Percentiles rank a stretch among this genome's conserved stretches.
Conservation (phyloP, 2,888 invertebrate genomes). For the Drosophila maculinotata region DNA sequence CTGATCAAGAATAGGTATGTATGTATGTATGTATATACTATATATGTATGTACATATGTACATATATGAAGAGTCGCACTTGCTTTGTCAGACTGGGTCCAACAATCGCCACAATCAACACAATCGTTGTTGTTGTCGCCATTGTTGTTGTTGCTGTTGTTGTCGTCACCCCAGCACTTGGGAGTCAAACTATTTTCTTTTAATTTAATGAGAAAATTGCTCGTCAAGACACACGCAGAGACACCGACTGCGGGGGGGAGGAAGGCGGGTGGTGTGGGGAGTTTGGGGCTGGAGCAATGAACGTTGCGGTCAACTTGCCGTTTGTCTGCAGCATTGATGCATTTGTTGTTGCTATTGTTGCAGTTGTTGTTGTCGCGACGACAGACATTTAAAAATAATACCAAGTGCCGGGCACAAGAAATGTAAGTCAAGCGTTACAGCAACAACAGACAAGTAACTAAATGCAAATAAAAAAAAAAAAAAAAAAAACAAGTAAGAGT, state of each 20-base stretch:
- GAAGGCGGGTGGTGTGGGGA: too few relatives aligned
- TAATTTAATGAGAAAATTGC: slow-evolving; percentile 76
- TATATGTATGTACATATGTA: not conserved
- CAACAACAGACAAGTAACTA: slow-evolving; percentile 30
- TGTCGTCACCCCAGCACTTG: slow-evolving; percentile 48
- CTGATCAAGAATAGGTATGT: too few relatives aligned
- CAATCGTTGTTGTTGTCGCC: slow-evolving; percentile 8
- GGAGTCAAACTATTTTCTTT: slow-evolving; percentile 75
- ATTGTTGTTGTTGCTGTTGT: slow-evolving; percentile 15
- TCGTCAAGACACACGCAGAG: slow-evolving; percentile 21
- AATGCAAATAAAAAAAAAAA: slow-evolving; percentile 1
- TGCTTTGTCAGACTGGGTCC: not conserved
- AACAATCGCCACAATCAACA: slow-evolving; percentile 11
- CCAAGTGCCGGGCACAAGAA: slow-evolving; percentile 55
- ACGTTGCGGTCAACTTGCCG: slow-evolving; percentile 76
- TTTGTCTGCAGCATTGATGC: slow-evolving; percentile 46
- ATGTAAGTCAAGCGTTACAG: slow-evolving; percentile 76
- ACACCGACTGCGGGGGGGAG: slow-evolving; percentile 21
- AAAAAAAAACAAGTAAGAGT: too few relatives aligned
- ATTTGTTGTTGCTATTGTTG: slow-evolving; percentile 27
- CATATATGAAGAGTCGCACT: not conserved
- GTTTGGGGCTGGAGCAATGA: slow-evolving; percentile 74
- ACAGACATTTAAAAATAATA: slow-evolving; percentile 74
- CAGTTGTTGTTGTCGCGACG: slow-evolving; percentile 56
- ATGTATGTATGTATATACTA: slow-evolving; percentile 1